phyloP scores from a whole-genome alignment of 2,113 vertebrate species.

The Anarhynchus alexandrinus region DNA sequence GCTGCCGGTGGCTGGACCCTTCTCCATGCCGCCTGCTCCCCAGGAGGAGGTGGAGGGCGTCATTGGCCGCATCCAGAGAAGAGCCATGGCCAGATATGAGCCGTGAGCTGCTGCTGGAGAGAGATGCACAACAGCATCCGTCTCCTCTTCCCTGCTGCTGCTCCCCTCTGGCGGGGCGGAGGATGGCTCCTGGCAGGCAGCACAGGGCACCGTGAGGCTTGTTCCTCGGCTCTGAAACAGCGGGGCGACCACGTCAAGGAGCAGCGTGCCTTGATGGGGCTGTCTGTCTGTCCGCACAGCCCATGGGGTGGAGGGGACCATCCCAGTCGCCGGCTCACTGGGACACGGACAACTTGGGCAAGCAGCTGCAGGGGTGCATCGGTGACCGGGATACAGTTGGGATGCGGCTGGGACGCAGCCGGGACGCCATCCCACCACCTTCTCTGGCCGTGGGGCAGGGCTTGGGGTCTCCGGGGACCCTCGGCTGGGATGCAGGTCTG shows the following conservation, averaged over 20 bases:
- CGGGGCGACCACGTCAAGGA: background rate
- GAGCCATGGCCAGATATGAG: accelerated
- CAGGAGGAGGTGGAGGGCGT: background rate
- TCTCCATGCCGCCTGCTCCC: background rate
- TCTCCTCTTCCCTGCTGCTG: accelerated
- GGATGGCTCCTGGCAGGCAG: background rate
- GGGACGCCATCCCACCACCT: background rate
- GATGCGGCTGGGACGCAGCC: background rate
- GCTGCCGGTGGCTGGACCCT: background rate
- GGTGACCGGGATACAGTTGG: background rate
- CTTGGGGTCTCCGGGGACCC: background rate
- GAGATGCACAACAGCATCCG: background rate
- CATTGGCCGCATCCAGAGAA: background rate
- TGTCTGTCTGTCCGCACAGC: background rate
- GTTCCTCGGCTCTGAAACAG: constrained; percentile 31
- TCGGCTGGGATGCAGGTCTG: accelerated
- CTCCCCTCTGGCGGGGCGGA: accelerated
- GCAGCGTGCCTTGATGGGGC: background rate
- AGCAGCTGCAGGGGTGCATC: background rate
- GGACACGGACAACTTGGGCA: background rate
- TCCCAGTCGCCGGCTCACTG: accelerated
- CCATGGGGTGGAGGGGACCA: background rate
- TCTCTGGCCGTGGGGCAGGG: background rate
- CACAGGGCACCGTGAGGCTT: background rate
- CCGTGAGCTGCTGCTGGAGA: background rate